Evolutionary conservation across 2,113 vertebrate species (phyloP).

Genomic region (Smithornis capensis): DNA sequence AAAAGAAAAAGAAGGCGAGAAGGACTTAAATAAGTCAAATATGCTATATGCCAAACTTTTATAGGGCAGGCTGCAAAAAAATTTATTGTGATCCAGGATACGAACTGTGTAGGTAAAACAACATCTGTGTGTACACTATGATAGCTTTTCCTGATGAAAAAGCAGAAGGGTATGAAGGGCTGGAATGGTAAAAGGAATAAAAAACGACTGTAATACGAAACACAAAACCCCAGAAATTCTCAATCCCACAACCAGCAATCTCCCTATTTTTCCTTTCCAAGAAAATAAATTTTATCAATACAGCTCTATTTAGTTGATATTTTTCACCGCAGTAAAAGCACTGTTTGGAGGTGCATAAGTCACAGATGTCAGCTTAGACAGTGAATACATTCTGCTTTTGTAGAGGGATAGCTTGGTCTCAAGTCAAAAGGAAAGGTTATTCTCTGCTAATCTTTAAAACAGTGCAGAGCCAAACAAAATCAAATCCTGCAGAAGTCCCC

Average conservation of each 20-base stretch:
- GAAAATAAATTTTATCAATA: conserved; percentile 51
- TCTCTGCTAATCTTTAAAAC: conserved; percentile 19
- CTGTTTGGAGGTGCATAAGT: background rate
- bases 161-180: conserved; percentile 33
- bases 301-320: conserved; percentile 27
- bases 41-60: background rate
- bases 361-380: background rate
- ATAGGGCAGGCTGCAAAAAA: conserved; percentile 14
- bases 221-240: conserved; percentile 54
- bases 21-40: background rate
- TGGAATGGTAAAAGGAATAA: conserved; percentile 42
- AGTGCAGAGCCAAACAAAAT: background rate
- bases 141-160: conserved; percentile 53
- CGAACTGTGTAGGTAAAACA: conserved; percentile 5
- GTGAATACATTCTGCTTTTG: background rate
- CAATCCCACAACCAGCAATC: conserved; percentile 30
- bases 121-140: conserved; percentile 51
- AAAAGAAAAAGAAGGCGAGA: background rate
- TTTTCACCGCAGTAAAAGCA: conserved; percentile 9
- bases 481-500: background rate
- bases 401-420: background rate
- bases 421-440: conserved; percentile 10
- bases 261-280: conserved; percentile 22
- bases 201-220: conserved; percentile 30
- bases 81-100: background rate